Evolutionary conservation across 2,888 invertebrate genomes (phyloP), one percentile per base, ranked within the genome.

Genomic region (Drosophila anceps): DNA sequence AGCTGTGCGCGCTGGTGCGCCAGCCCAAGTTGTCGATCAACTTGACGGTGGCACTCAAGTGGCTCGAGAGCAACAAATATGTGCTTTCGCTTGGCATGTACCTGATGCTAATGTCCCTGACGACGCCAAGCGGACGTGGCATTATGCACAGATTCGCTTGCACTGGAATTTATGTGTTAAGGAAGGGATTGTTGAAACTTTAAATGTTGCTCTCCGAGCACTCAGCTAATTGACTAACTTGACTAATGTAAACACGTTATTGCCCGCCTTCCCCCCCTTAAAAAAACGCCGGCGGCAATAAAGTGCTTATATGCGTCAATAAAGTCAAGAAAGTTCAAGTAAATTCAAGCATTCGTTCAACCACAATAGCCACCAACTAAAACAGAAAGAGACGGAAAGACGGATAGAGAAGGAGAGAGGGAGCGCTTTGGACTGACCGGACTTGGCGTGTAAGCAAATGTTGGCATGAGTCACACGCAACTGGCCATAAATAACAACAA

Each of bases 81-180:
- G 91, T 95, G 69, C 94, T 95, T 0, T 94, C 95, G 73, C 92
- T 96, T 55, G 93, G 95, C 58, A 94, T 95, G 27, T 96, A 96
- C 79, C 94, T 95, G 62, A 91, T 95, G 70, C 93, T 96, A 91
- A 91, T 96, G 8, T 80, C 72, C 0, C 51, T 82, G 29, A 29
- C 72, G n/a, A 15, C 65, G 39, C 8, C 54, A 1, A 35, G 50
- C 0, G 66, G 80, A 1, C 43, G 55, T 2, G 71, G 68, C 9
- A 29, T 73, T 15, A 20, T 84, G 12, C 73, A 73, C 1, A 58
- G 27, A 3, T 29, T 78, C 1, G 78, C 69, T 0, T 57, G 54
- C 7, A 58, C 43, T 1, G 81, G 76, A 7, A 12, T 78, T 0
- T 37, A 68, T 20, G 37, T 58, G 27, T 27, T 85, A 0, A 62